phyloP scores from a whole-genome alignment of 1,140 invertebrate species.

The Microvelia longipes region DNA sequence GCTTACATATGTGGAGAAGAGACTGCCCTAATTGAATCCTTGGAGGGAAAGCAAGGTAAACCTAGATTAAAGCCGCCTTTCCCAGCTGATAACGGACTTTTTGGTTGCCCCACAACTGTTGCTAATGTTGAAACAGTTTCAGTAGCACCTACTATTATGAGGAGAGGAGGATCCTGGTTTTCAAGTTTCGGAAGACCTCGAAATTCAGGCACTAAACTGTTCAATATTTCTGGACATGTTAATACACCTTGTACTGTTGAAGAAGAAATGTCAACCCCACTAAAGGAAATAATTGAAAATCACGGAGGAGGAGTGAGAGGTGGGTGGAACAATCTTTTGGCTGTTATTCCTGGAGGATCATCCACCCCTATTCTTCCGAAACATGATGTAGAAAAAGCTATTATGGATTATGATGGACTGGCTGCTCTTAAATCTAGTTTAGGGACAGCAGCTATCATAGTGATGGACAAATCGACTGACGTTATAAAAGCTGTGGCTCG shows the following conservation, averaged over 20 bases:
- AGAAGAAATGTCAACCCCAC: constrained; percentile 97
- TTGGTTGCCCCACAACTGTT: constrained; percentile 96
- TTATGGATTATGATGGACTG: constrained; percentile 97
- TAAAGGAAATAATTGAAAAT: constrained; percentile 87
- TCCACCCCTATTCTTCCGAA: constrained; percentile 98
- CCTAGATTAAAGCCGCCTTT: constrained; percentile 97
- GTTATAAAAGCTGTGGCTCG: constrained; percentile 91
- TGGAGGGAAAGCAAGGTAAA: constrained; percentile 98
- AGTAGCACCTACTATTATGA: constrained; percentile 93
- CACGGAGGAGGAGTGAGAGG: constrained; percentile 93
- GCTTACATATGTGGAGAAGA: constrained; percentile 99
- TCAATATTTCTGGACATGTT: constrained; percentile 97
- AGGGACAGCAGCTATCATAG: constrained; percentile 94
- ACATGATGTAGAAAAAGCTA: constrained; percentile 82
- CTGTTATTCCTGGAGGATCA: constrained; percentile 94
- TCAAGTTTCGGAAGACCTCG: constrained; percentile 85
- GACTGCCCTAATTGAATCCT: constrained; percentile 94
- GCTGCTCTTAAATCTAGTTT: constrained; percentile 86
- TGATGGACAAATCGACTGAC: constrained; percentile 98
- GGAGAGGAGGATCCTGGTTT: constrained; percentile 92
- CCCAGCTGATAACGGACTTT: constrained; percentile 94
- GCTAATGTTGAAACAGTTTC: constrained; percentile 98
- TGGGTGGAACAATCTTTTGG: constrained; percentile 96
- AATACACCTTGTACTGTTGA: constrained; percentile 97
- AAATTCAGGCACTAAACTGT: constrained; percentile 95